Base-by-base conservation (phyloP, 2,113 vertebrate species). In the Ctenomys sociabilis region DNA sequence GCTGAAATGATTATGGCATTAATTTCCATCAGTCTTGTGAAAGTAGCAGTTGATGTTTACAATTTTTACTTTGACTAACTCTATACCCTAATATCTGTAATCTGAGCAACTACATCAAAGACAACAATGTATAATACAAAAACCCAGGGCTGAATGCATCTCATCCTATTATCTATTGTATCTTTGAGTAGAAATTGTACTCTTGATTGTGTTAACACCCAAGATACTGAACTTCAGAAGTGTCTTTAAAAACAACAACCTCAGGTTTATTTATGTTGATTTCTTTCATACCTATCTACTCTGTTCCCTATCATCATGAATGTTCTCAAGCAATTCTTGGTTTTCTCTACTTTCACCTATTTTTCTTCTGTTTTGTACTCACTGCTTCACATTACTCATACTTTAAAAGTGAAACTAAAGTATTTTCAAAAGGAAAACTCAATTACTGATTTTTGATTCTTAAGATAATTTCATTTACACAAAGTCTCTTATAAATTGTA, bases 401-500 rank as follows among this genome's bases (percentile, higher is more conserved):
- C 77, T 91, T 72, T 57, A 54, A 85, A 96, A 37, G 14, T 63
- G 68, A 91, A 91, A 70, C 40, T 77, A 89, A 81, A 84, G 2
- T 7, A 35, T 85, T 16, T 72, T 96, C 85, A 45, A 22, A 86
- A 72, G 75, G 17, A 8, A 95, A 77, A 94, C 86, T 30, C 24
- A 82, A 7, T 91, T 63, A 57, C 54, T 57, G 16, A 94, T 70
- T 78, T 21, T 91, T 52, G 49, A 93, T 91, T 75, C 21, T 28
- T 85, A 57, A 70, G n/a, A 92, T 86, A 89, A 85, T 70, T 19
- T 90, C 17, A 70, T 85, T 91, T 89, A 19, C 66, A 75, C 28
- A 73, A 70, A 80, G 54, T 40, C 1, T 32, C 10, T 32, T 28
- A 68, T 68, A 91, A 35, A 91, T 70, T 77, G 4, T 75, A 24